phyloP scores from a whole-genome alignment of 2,888 invertebrate genomes.

The Sipunculus nudus region DNA sequence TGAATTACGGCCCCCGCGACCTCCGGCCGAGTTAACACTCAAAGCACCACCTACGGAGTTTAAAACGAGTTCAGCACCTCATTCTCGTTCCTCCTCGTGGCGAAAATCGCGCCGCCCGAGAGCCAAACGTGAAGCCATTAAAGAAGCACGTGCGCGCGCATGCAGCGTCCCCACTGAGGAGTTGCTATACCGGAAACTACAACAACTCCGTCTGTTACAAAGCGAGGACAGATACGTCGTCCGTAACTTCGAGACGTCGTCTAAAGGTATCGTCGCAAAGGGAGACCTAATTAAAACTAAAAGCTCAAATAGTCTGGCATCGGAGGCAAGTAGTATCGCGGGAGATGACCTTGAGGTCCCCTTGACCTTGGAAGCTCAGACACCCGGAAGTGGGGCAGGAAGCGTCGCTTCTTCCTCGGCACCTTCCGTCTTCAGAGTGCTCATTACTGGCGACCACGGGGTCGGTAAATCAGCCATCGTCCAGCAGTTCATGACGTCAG shows the following conservation, averaged over 20 bases:
- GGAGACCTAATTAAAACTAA: slow-evolving; percentile 91
- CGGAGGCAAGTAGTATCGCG: slow-evolving; percentile 70
- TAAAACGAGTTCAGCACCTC: slow-evolving; percentile 51
- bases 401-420: slow-evolving; percentile 19
- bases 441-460: slow-evolving; percentile 75
- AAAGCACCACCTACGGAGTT: no score
- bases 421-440: slow-evolving; percentile 71
- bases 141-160: slow-evolving; percentile 32
- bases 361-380: slow-evolving; percentile 10
- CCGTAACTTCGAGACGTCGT: slow-evolving; percentile 92
- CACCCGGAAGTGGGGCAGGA: slow-evolving; percentile 14
- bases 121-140: slow-evolving; percentile 12
- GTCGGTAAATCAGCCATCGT: slow-evolving; percentile 78
- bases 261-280: slow-evolving; percentile 88
- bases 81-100: slow-evolving; percentile 55
- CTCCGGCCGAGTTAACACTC: no score
- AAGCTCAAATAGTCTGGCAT: slow-evolving; percentile 85
- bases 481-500: slow-evolving; percentile 78
- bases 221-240: slow-evolving; percentile 65
- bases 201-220: slow-evolving; percentile 34
- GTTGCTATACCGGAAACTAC: slow-evolving; percentile 22
- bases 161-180: slow-evolving; percentile 44
- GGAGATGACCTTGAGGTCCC: slow-evolving; percentile 27
- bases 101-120: slow-evolving; percentile 48
- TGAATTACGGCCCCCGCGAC: no score